phyloP scores from a whole-genome alignment of 2,888 invertebrate genomes.

The Standfussiana lucernea region DNA sequence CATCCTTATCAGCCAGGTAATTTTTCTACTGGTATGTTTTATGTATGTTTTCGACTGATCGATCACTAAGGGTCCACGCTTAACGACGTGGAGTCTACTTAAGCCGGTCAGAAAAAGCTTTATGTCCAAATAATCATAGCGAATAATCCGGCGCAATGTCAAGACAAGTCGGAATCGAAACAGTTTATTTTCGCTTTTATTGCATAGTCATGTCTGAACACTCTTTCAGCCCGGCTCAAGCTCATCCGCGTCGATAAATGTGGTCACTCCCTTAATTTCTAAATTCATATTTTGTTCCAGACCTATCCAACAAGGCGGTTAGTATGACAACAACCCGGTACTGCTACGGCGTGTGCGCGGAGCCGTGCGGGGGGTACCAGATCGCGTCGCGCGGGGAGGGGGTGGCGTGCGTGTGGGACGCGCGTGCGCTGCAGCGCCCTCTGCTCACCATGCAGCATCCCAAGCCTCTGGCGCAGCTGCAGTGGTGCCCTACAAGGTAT shows the following conservation, averaged over 20 bases:
- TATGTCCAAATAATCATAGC: background rate
- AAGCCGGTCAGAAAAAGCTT: background rate
- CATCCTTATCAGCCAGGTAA: background rate
- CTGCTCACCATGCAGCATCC: slow-evolving; percentile 92
- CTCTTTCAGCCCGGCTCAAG: background rate
- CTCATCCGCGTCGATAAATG: background rate
- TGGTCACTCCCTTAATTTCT: background rate
- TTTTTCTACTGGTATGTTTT: background rate
- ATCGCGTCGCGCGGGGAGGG: slow-evolving; percentile 96
- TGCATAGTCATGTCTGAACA: background rate
- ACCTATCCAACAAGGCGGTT: slow-evolving; percentile 92
- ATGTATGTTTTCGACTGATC: background rate
- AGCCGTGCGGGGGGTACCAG: slow-evolving; percentile 94
- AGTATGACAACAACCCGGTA: slow-evolving; percentile 94
- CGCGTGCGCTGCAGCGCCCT: slow-evolving; percentile 96
- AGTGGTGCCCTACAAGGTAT: slow-evolving; percentile 95
- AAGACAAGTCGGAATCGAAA: background rate
- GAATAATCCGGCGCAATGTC: background rate
- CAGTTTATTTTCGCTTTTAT: background rate
- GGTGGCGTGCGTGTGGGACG: slow-evolving; percentile 96
- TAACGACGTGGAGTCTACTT: background rate
- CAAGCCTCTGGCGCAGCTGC: slow-evolving; percentile 93
- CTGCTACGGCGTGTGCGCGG: slow-evolving; percentile 95
- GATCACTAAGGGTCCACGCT: background rate
- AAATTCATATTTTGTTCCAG: slow-evolving; percentile 81